Base-by-base conservation (phyloP, 2,888 invertebrate species). In the Barypeithes pellucidus region DNA sequence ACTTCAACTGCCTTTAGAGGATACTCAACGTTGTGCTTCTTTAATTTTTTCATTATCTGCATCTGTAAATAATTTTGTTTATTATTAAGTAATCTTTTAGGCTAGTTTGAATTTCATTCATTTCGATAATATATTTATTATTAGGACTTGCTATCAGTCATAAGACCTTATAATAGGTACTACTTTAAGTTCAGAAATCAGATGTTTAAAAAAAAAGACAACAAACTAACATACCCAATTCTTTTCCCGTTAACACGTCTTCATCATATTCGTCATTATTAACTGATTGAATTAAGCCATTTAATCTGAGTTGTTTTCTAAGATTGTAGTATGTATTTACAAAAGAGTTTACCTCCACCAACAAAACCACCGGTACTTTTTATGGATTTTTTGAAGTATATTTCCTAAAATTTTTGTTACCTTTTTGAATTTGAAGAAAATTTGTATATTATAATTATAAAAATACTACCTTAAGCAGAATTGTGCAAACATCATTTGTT, bases 291-390 rank as follows among this genome's bases (percentile, higher is more conserved):
- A 60, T 60, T 5, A 60, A 39, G 22, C 60, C 60, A 41, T 60
- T 60, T 1, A 60, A n/a, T 61, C 18, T 45, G 14, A 61, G 29
- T 61, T 61, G 61, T 24, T 61, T 43, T 61, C 22, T 43, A 22
- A 61, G n/a, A 14, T 61, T 61, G n/a, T 45, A 61, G 29, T 61
- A 61, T 9, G 29, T 61, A 61, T 9, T 61, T 61, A 14, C 24
- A 45, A 39, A 61, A 61, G 14, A 61, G 22, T 29, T 61, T 61
- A 43, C 45, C 45, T 12, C 60, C 60, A 20, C 61, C 61, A 22
- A 45, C 24, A 45, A 24, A 61, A 9, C 61, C 61, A 22, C 61
- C 61, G 43, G 1, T 24, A 14, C 45, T 43, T 61, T 61, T 61
- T 45, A 43, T 43, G 4, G 61, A 22, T 24, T 45, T 61, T 20